Conservation (phyloP, 2,888 invertebrate genomes). For the Eristalis tenax region DNA sequence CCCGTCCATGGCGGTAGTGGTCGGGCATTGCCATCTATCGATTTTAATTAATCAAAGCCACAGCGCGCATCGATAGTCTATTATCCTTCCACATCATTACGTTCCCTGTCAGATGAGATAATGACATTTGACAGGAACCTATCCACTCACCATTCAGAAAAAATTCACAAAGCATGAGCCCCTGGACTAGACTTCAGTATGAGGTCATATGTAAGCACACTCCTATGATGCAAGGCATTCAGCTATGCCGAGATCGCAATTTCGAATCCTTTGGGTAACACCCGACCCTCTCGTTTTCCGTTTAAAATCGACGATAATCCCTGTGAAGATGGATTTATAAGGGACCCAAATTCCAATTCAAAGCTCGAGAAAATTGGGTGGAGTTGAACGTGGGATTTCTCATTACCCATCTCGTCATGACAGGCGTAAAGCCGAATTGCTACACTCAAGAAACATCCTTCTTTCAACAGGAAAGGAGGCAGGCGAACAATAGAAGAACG, state of each 20-base stretch:
- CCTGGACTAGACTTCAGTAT: neutral
- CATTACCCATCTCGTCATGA: neutral
- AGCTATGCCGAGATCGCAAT: neutral
- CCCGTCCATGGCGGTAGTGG: neutral
- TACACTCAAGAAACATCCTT: too few relatives aligned
- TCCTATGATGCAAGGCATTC: neutral
- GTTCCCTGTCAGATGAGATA: conserved; percentile 60
- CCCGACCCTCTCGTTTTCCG: neutral
- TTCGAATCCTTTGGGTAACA: neutral
- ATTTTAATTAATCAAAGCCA: conserved; percentile 20
- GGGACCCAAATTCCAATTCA: conserved; percentile 10
- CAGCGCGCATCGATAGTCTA: neutral
- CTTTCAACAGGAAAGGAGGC: too few relatives aligned
- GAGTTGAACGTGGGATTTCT: neutral
- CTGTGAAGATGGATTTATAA: conserved; percentile 41
- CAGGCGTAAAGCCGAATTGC: too few relatives aligned
- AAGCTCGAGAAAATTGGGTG: neutral
- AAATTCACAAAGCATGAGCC: too few relatives aligned
- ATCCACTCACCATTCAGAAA: neutral
- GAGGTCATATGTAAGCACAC: neutral
- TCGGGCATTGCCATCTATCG: neutral
- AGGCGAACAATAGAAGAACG: neutral
- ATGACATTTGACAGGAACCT: conserved; percentile 52
- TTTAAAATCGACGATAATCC: conserved; percentile 35
- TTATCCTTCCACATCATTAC: conserved; percentile 60